Base-by-base conservation (phyloP, 2,888 invertebrate species). In the Neoaliturus tenellus region DNA sequence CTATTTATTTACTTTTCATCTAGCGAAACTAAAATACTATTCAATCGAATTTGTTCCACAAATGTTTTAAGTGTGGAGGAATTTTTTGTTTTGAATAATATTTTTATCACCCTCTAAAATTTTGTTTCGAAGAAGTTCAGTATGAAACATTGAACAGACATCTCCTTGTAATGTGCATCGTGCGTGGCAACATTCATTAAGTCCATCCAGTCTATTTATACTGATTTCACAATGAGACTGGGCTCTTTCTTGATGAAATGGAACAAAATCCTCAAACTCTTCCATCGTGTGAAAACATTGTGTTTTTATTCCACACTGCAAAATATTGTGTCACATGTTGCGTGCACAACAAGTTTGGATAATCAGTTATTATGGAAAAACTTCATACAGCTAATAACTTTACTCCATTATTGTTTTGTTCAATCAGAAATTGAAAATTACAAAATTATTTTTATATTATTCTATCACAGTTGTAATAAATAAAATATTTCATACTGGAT, bases 161-260 rank as follows among this genome's bases (percentile, higher is more conserved):
- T 55, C 20, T 55, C 23, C 55, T 5, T 55, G 55, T 55, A 14
- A 23, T 55, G 20, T 5, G 23, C 23, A 2, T 20, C 8, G 23
- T 55, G 20, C 25, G 55, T 55, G 55, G 2, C 25, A 3, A 55
- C 23, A 8, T 55, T 23, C 23, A 55, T 55, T 6, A 55, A 55
- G 23, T 55, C 55, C 23, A 20, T 55, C 55, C 23, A 20, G 55
- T 55, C 55, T 55, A 55, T 55, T 55, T 55, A 55, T 55, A 55
- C 20, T 55, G 55, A 55, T 55, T 55, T 20, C 55, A 55, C 55
- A 55, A 55, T 23, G 2, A 55, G 55, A 4, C 55, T 12, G 2
- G 55, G 17, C 14, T 23, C 55, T 55, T 55, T 23, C 23, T 25
- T 20, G 5, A 20, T 55, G 55, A 23, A 55, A 55, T 55, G 5